Conservation (phyloP, 2,113 vertebrate species). For the Alligator mississippiensis region DNA sequence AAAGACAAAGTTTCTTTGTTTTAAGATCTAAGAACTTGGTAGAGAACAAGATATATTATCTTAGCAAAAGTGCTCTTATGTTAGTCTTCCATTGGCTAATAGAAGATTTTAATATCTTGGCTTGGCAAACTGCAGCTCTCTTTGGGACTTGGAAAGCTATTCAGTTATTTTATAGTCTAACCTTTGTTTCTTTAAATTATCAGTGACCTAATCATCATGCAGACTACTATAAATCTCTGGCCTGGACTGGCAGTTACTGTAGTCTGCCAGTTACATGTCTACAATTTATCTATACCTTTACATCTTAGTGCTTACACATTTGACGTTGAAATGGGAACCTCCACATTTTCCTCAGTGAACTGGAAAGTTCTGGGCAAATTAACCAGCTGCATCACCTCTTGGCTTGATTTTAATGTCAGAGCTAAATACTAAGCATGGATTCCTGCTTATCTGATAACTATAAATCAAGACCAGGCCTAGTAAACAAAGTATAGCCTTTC, state of each 20-base stretch:
- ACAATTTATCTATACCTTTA: slow-evolving; percentile 3
- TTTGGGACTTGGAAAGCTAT: slow-evolving; percentile 41
- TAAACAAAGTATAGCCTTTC: neutral
- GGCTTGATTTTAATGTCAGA: neutral
- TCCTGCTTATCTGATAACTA: neutral
- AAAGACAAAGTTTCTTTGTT: slow-evolving; percentile 50
- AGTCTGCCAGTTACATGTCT: slow-evolving; percentile 56
- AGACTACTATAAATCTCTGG: slow-evolving; percentile 56
- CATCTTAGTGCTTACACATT: slow-evolving; percentile 8
- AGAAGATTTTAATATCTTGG: slow-evolving; percentile 27
- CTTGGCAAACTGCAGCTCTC: slow-evolving; percentile 25
- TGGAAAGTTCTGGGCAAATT: slow-evolving; percentile 39
- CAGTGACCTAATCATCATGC: slow-evolving; percentile 15
- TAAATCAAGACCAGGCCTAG: slow-evolving; percentile 11
- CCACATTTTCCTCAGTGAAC: slow-evolving; percentile 11
- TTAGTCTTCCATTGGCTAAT: slow-evolving; percentile 32
- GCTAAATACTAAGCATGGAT: slow-evolving; percentile 4
- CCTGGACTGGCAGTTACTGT: neutral
- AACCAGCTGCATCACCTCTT: slow-evolving; percentile 27
- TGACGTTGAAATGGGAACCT: slow-evolving; percentile 19
- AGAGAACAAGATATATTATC: neutral
- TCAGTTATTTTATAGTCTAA: slow-evolving; percentile 42
- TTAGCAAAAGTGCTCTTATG: slow-evolving; percentile 36
- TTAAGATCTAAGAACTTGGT: slow-evolving; percentile 31
- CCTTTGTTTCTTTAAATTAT: slow-evolving; percentile 58